Conservation (phyloP, 2,797 vertebrate species). For the Dipus sagitta region DNA sequence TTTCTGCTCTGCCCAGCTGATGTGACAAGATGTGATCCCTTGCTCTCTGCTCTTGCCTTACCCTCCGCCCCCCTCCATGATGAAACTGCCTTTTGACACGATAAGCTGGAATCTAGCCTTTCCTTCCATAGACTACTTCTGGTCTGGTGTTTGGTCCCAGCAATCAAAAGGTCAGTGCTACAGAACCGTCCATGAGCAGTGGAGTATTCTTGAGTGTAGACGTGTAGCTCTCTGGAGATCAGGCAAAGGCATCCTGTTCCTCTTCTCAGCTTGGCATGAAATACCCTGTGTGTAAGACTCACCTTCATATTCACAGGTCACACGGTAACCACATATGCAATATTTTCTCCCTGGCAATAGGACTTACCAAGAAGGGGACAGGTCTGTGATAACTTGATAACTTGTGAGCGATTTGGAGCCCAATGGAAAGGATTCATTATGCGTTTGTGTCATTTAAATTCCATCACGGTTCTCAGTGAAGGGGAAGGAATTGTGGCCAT, state of each 20-base stretch:
- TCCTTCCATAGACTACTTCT: too few species aligned
- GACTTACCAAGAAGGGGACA: neutral
- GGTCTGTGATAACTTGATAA: neutral
- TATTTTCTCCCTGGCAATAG: neutral
- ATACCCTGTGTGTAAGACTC: neutral
- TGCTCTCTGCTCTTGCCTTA: too few species aligned
- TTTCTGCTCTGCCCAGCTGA: too few species aligned
- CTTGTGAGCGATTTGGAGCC: neutral
- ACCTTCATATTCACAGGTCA: neutral
- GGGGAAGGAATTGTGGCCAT: neutral
- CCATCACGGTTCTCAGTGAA: neutral
- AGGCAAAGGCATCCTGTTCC: neutral
- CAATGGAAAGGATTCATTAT: neutral
- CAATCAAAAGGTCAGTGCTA: too few species aligned
- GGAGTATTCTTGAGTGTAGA: neutral
- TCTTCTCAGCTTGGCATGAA: neutral
- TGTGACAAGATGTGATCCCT: too few species aligned
- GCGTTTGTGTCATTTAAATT: constrained; percentile 26
- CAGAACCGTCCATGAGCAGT: neutral
- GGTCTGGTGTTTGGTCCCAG: too few species aligned
- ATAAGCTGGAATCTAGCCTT: too few species aligned
- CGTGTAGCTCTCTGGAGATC: neutral
- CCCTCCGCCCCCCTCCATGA: too few species aligned
- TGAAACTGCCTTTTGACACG: too few species aligned
- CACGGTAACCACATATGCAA: neutral